These are phyloP conservation scores for Ecliptopera silaceata DNA, from an alignment of 2,888 invertebrate species.

Conservation along the genomic window DNA sequence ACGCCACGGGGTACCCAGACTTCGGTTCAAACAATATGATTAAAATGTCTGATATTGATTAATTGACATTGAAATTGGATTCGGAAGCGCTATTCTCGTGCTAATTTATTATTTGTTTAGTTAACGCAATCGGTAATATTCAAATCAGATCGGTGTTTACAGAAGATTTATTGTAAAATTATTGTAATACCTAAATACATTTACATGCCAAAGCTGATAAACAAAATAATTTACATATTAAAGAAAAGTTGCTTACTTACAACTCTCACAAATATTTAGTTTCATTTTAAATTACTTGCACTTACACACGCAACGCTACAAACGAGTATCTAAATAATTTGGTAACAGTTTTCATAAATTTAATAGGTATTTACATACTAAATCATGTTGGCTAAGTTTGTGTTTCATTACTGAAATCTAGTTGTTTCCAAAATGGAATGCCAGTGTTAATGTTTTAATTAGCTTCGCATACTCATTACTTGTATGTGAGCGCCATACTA, in stretches of 20 bases:
- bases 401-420: constrained; percentile 15
- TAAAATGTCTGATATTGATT: constrained; percentile 57
- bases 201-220: constrained; percentile 20
- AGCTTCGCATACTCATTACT: constrained; percentile 25
- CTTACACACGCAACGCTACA: background rate
- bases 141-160: constrained; percentile 14
- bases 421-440: constrained; percentile 21
- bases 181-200: constrained; percentile 21
- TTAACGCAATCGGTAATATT: constrained; percentile 25
- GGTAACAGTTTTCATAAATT: background rate
- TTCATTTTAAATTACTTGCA: background rate
- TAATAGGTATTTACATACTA: constrained; percentile 15
- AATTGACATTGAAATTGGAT: constrained; percentile 57
- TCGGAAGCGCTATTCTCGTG: constrained; percentile 41
- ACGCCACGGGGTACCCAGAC: constrained; percentile 28
- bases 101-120: constrained; percentile 39
- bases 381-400: constrained; percentile 12
- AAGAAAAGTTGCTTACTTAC: background rate
- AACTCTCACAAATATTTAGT: constrained; percentile 7
- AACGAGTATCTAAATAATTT: constrained; percentile 1
- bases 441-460: constrained; percentile 27
- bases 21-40: constrained; percentile 51
- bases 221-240: constrained; percentile 18
- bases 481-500: constrained; percentile 16
- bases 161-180: constrained; percentile 24